Percentiles rank a stretch among this genome's conserved stretches.
Evolutionary conservation across 2,888 invertebrate species (phyloP).

Genomic region (Amiota minor): DNA sequence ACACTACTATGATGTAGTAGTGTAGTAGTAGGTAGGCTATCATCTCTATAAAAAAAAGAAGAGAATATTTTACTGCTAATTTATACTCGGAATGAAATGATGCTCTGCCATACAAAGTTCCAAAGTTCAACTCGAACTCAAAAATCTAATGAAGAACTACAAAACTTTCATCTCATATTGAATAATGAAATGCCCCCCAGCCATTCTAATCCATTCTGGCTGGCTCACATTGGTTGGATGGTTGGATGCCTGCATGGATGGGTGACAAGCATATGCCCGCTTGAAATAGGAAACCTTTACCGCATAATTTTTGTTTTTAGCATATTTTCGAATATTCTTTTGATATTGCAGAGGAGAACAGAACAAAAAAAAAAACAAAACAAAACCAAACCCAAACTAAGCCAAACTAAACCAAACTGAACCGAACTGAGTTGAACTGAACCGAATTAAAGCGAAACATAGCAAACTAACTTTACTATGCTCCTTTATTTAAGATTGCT

Average conservation of each 20-base stretch:
- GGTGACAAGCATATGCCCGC: background rate
- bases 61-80: background rate
- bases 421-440: too few relatives aligned
- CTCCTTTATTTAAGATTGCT: too few relatives aligned
- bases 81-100: background rate
- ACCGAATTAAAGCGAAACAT: too few relatives aligned
- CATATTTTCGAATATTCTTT: background rate
- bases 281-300: background rate
- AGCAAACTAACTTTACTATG: too few relatives aligned
- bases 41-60: too few relatives aligned
- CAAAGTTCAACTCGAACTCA: slow-evolving; percentile 14
- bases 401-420: too few relatives aligned
- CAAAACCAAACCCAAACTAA: background rate
- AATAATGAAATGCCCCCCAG: background rate
- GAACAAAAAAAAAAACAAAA: background rate
- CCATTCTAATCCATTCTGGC: too few relatives aligned
- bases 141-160: slow-evolving; percentile 17
- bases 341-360: background rate
- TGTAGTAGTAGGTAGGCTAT: too few relatives aligned
- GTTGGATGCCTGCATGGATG: background rate
- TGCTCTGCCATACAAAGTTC: background rate
- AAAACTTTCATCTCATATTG: slow-evolving; percentile 1
- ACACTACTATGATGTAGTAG: too few relatives aligned
- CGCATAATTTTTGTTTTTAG: slow-evolving; percentile 14
- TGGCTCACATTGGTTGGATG: background rate